phyloP scores from a whole-genome alignment of 2,888 invertebrate species.

The Operophtera brumata region DNA sequence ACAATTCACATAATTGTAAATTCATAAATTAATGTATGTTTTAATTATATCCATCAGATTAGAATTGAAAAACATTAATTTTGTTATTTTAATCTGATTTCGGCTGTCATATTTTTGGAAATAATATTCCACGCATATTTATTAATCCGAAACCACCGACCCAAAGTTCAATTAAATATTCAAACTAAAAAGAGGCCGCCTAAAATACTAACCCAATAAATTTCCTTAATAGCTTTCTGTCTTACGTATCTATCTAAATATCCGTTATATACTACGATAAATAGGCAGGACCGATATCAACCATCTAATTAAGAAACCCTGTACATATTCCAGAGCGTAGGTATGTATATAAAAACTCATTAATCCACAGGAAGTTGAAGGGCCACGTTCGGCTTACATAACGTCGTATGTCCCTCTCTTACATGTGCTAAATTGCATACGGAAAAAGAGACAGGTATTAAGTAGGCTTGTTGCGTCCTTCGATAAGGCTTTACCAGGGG shows the following conservation, averaged over 20 bases:
- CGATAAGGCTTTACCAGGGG: constrained; percentile 66
- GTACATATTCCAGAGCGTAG: constrained; percentile 49
- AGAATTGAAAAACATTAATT: constrained; percentile 20
- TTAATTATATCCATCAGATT: constrained; percentile 25
- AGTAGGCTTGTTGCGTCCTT: constrained; percentile 63
- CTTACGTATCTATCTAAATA: constrained; percentile 34
- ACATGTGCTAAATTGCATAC: constrained; percentile 34
- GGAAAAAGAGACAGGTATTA: constrained; percentile 63
- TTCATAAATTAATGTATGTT: constrained; percentile 22
- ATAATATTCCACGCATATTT: constrained; percentile 36
- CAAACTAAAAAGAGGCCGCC: constrained; percentile 33
- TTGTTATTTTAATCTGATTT: constrained; percentile 34
- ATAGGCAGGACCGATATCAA: constrained; percentile 39
- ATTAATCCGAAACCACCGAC: constrained; percentile 27
- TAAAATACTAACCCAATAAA: constrained; percentile 37
- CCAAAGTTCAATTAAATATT: constrained; percentile 34
- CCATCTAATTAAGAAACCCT: constrained; percentile 50
- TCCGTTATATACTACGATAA: constrained; percentile 34
- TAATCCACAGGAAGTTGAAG: constrained; percentile 53
- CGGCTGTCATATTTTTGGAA: constrained; percentile 30
- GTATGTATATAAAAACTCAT: constrained; percentile 48
- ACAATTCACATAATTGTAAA: constrained; percentile 14
- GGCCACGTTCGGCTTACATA: constrained; percentile 48
- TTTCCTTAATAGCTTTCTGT: constrained; percentile 32
- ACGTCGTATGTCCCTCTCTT: constrained; percentile 49